Percentiles rank a stretch among this genome's conserved stretches.
Evolutionary conservation across 2,113 vertebrate genomes (phyloP).

Genomic region (Tauraco erythrolophus): DNA sequence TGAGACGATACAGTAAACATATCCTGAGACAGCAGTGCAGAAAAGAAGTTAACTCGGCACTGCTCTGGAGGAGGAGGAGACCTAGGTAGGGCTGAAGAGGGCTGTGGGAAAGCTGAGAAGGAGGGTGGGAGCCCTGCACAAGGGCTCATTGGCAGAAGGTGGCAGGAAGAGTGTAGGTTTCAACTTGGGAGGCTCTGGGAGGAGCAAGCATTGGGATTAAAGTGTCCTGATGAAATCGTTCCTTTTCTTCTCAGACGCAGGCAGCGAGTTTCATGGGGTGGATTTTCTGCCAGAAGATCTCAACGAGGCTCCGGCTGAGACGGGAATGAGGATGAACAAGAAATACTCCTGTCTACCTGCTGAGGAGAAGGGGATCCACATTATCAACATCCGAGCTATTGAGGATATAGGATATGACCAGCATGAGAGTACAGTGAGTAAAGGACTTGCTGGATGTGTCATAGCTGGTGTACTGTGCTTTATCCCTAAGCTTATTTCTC

Average conservation of each 20-base stretch:
- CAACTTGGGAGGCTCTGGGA: constrained; percentile 50
- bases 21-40: neutral
- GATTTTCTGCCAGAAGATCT: constrained; percentile 65
- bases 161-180: constrained; percentile 39
- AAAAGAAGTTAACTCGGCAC: neutral
- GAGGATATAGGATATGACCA: constrained; percentile 79
- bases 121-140: constrained; percentile 22
- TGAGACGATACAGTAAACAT: neutral
- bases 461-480: neutral
- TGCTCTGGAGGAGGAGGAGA: neutral
- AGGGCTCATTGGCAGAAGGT: neutral
- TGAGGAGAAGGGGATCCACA: constrained; percentile 78
- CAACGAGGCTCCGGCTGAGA: constrained; percentile 21
- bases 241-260: constrained; percentile 45
- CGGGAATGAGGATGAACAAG: constrained; percentile 79
- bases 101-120: constrained; percentile 14
- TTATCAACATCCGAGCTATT: constrained; percentile 68
- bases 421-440: constrained; percentile 83
- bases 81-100: neutral
- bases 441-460: neutral
- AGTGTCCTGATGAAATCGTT: constrained; percentile 12
- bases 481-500: neutral
- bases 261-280: constrained; percentile 62
- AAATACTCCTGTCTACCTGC: constrained; percentile 76
- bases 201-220: constrained; percentile 40